A percentile compares a stretch with the other conserved stretches of the same genome.
phyloP scores from a whole-genome alignment of 1,140 invertebrate genomes.

The Drosophila nasuta region DNA sequence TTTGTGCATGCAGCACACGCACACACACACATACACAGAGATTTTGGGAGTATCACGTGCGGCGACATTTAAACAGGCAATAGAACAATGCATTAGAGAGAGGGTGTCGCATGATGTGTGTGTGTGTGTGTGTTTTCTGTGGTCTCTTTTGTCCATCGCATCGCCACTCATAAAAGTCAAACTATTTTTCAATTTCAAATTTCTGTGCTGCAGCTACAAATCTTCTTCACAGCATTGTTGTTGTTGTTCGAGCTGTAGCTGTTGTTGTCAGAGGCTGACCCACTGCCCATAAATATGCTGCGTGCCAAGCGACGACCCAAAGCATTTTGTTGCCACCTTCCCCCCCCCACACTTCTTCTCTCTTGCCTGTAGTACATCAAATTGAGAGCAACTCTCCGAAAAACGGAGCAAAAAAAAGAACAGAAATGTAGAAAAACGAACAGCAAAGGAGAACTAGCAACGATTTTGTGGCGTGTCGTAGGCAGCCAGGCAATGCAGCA shows the following conservation, averaged over 20 bases:
- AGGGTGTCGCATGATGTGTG: constrained; percentile 15
- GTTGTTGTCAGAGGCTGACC: constrained; percentile 73
- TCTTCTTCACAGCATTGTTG: constrained; percentile 65
- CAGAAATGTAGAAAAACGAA: constrained; percentile 22
- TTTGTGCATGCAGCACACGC: constrained; percentile 48
- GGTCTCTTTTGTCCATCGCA: constrained; percentile 61
- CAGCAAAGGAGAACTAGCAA: constrained; percentile 41
- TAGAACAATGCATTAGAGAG: constrained; percentile 3
- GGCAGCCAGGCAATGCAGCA: constrained; percentile 37
- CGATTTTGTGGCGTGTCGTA: constrained; percentile 68
- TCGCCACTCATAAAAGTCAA: constrained; percentile 79
- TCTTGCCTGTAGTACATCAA: constrained; percentile 58
- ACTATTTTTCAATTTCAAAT: constrained; percentile 84
- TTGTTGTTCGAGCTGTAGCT: constrained; percentile 38
- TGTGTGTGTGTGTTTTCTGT: neutral
- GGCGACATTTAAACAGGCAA: constrained; percentile 7
- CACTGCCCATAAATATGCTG: constrained; percentile 79
- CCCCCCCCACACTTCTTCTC: neutral
- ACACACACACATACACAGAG: constrained; percentile 11
- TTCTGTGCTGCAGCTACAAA: constrained; percentile 77
- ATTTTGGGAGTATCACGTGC: neutral
- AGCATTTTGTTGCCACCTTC: constrained; percentile 42
- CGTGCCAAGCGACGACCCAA: constrained; percentile 54
- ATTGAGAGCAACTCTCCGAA: constrained; percentile 43
- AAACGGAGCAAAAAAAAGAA: constrained; percentile 21